Evolutionary conservation across 2,888 invertebrate genomes (phyloP), one percentile per base, ranked within the genome.

Genomic region (Hymenopus coronatus): DNA sequence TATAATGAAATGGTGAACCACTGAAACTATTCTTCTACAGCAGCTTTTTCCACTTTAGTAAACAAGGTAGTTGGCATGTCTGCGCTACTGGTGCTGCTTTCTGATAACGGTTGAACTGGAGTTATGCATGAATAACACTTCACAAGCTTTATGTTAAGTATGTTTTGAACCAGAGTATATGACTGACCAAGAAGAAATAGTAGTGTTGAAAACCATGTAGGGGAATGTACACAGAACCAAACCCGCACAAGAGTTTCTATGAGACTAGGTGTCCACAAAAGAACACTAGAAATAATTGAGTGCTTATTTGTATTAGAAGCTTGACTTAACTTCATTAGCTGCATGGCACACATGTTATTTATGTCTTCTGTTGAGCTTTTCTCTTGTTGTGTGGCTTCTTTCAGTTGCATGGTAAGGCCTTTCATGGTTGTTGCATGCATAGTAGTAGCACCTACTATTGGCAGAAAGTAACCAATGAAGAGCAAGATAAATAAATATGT

Each of bases 191-290:
- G 70, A 83, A 92, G 40, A 82, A 92, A 92, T 20, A 91, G 91
- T 82, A 89, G 30, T 46, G 91, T 90, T 3, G 90, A 89, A 0
- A 92, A 88, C 92, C 92, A 92, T 46, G 90, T 88, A n/a, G 91
- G 91, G n/a, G 90, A 87, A 20, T 89, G 85, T 3, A 89, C 87
- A 81, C 92, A 92, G 27, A 91, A 91, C 90, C 92, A 92, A 54
- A 92, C 91, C 90, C 92, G 91, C 9, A 91, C 88, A 33, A 92
- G 85, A 46, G 91, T 90, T 87, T 91, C 91, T 3, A 92, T 46
- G 46, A 92, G 91, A n/a, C 91, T 90, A 27, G 92, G 92, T 33
- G 92, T 92, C 92, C 92, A 93, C 82, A 92, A 84, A 20, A 92
- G 9, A 82, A 91, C 89, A 14, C 91, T 91, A 0, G 91, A 84